Percentiles rank a stretch among this genome's conserved stretches.
Conservation (phyloP, 2,113 vertebrate species). For the Aegypius monachus region DNA sequence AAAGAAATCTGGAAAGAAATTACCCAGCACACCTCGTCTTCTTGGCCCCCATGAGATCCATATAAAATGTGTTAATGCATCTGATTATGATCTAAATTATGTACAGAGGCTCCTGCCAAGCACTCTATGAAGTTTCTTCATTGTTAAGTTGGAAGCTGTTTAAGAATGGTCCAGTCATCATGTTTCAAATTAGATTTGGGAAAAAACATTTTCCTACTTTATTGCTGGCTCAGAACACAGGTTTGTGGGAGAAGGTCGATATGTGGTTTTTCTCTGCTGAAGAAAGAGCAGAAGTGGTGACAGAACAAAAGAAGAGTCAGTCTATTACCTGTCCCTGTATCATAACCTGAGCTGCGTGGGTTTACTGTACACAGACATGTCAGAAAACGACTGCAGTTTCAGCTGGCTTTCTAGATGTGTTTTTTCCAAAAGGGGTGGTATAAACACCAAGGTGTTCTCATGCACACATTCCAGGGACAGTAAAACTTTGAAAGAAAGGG, state of each 20-base stretch:
- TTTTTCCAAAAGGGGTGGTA: not conserved
- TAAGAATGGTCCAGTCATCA: constrained; percentile 33
- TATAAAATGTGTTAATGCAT: constrained; percentile 63
- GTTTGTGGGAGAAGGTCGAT: not conserved
- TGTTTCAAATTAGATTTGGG: constrained; percentile 43
- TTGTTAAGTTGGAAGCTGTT: constrained; percentile 41
- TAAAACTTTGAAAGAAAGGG: not conserved
- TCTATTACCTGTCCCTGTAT: not conserved
- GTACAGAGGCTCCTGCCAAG: constrained; percentile 55
- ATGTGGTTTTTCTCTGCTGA: not conserved
- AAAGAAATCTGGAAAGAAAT: constrained; percentile 56
- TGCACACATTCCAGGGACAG: accelerated
- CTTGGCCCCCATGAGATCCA: constrained; percentile 36
- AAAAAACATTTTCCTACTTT: not conserved
- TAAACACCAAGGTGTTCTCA: not conserved
- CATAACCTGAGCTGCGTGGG: not conserved
- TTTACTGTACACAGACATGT: not conserved
- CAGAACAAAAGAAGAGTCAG: not conserved
- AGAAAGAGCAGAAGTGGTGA: not conserved
- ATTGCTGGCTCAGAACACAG: not conserved
- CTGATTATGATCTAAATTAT: constrained; percentile 65
- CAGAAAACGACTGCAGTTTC: not conserved
- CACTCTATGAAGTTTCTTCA: constrained; percentile 39
- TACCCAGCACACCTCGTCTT: constrained; percentile 51
- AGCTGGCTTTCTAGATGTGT: not conserved